These are phyloP conservation scores for Cochlearius cochlearius DNA, from an alignment of 2,113 vertebrate species.

Conservation along the genomic window DNA sequence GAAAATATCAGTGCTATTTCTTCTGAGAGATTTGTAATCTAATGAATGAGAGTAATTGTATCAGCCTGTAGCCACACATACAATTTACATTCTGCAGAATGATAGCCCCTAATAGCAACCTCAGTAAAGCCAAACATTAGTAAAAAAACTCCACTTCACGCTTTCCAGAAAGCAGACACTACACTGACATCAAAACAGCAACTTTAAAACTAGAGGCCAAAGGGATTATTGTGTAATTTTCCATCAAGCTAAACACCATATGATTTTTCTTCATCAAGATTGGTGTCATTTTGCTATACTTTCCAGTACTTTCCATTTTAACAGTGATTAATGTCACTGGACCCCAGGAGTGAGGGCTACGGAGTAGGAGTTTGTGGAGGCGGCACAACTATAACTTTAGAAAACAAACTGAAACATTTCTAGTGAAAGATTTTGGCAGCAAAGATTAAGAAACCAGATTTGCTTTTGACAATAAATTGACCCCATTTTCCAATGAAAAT, in stretches of 20 bases:
- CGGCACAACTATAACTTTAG: background rate
- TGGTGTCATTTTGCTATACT: background rate
- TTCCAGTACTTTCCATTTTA: background rate
- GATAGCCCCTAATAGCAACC: background rate
- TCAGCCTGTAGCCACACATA: background rate
- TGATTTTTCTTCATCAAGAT: background rate
- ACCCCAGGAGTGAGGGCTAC: background rate
- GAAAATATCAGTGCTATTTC: background rate
- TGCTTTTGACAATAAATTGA: background rate
- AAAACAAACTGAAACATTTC: background rate
- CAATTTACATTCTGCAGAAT: background rate
- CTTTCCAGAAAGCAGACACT: background rate
- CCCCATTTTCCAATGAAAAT: background rate
- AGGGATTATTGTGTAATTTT: background rate
- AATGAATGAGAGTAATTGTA: conserved; percentile 7
- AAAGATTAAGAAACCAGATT: background rate
- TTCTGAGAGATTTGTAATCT: background rate
- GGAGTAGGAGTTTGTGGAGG: background rate
- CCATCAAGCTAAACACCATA: background rate
- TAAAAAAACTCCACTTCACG: background rate
- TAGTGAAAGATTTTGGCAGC: background rate
- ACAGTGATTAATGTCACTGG: background rate
- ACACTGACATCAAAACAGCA: background rate
- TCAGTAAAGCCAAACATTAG: background rate
- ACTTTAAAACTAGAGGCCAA: background rate